Conservation (phyloP, 2,113 vertebrate species). For the Tiliqua scincoides region DNA sequence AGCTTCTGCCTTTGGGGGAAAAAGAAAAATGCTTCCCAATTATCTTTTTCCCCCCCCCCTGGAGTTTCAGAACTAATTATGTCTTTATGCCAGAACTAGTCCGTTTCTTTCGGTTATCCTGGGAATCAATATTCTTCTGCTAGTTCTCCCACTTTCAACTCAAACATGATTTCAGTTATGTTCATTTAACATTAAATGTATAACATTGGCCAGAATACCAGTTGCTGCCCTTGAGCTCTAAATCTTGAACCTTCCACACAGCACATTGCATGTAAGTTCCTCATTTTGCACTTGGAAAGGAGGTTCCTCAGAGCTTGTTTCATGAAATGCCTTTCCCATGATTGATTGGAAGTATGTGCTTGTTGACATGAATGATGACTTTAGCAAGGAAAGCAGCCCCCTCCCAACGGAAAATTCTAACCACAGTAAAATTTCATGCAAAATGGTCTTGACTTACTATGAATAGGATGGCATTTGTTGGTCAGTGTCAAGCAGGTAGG, state of each 20-base stretch:
- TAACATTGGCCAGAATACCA: neutral
- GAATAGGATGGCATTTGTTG: neutral
- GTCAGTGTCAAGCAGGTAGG: too few relatives aligned
- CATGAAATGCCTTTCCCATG: neutral
- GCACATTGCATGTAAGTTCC: neutral
- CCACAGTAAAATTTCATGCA: conserved; percentile 8
- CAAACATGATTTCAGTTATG: too few relatives aligned
- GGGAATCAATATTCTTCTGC: too few relatives aligned
- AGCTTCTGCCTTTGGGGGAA: too few relatives aligned
- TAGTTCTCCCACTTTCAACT: too few relatives aligned
- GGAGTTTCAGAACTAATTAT: too few relatives aligned
- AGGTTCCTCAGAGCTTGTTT: too few relatives aligned
- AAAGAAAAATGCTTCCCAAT: too few relatives aligned
- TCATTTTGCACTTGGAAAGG: neutral
- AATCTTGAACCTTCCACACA: neutral
- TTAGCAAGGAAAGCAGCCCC: neutral
- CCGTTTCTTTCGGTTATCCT: too few relatives aligned
- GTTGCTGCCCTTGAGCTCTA: neutral
- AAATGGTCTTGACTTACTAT: neutral
- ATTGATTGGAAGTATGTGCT: neutral
- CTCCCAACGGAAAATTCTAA: neutral
- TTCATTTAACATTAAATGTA: too few relatives aligned
- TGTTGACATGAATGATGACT: neutral
- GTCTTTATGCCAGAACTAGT: too few relatives aligned
- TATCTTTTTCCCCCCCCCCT: too few relatives aligned